These are phyloP conservation scores for Daptonema setosum DNA, from an alignment of 2,888 invertebrate genomes.

Conservation along the genomic window DNA sequence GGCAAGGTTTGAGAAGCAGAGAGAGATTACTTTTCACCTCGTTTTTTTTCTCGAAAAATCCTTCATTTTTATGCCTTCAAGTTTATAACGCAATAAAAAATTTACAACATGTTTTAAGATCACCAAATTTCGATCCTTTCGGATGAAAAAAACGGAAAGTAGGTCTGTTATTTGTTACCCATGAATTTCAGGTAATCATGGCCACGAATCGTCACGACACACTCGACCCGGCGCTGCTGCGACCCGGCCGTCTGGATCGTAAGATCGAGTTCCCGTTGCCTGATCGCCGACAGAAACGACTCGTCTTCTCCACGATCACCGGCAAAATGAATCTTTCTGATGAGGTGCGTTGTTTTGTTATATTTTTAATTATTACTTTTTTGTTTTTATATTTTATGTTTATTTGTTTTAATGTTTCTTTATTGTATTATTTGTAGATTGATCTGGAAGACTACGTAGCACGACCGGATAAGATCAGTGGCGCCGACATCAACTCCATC, in stretches of 20 bases:
- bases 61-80: no score
- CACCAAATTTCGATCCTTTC: no score
- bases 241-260: conserved; percentile 84
- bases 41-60: no score
- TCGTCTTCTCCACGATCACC: conserved; percentile 93
- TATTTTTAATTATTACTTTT: background rate
- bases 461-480: conserved; percentile 89
- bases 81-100: no score
- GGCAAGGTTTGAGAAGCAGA: no score
- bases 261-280: conserved; percentile 97
- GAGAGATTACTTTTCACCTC: no score
- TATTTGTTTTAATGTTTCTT: background rate
- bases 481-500: conserved; percentile 97
- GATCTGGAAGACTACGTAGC: conserved; percentile 97
- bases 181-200: conserved; percentile 59
- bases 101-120: no score
- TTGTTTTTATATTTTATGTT: background rate
- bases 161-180: no score
- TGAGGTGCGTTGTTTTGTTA: conserved; percentile 43
- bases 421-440: conserved; percentile 4
- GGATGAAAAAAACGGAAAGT: no score
- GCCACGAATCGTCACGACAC: conserved; percentile 93
- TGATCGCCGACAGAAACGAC: conserved; percentile 64
- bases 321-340: conserved; percentile 88
- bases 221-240: conserved; percentile 78